phyloP scores from a whole-genome alignment of 2,888 invertebrate genomes.

The Euplexia lucipara region DNA sequence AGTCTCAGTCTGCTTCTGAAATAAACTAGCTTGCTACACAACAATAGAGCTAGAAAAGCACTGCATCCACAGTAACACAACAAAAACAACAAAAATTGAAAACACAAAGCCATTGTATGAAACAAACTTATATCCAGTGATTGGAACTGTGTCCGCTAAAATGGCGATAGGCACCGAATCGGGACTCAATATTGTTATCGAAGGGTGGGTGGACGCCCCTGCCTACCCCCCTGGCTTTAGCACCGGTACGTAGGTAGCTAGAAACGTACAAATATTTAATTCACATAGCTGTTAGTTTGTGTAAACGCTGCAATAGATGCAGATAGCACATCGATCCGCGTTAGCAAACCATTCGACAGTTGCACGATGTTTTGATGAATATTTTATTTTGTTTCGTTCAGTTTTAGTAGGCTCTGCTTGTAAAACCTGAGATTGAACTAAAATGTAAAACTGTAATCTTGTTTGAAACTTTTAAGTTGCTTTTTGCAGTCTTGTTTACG shows the following conservation, averaged over 20 bases:
- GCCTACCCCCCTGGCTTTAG: slow-evolving; percentile 14
- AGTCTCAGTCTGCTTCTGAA: not conserved
- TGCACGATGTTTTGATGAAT: slow-evolving; percentile 42
- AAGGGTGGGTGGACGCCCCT: slow-evolving; percentile 35
- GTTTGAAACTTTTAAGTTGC: no score
- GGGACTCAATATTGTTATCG: slow-evolving; percentile 50
- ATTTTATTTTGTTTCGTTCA: slow-evolving; percentile 39
- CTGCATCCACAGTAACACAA: slow-evolving; percentile 10
- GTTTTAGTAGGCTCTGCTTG: slow-evolving; percentile 9
- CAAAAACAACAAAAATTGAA: slow-evolving; percentile 12
- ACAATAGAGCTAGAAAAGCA: slow-evolving; percentile 1
- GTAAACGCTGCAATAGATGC: slow-evolving; percentile 39
- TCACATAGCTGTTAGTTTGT: slow-evolving; percentile 41
- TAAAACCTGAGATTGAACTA: not conserved
- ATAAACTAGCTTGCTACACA: not conserved
- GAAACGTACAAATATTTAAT: slow-evolving; percentile 55
- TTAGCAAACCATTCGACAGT: slow-evolving; percentile 26
- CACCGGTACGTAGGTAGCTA: slow-evolving; percentile 28
- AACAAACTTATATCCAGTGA: slow-evolving; percentile 47
- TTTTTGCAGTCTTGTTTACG: no score
- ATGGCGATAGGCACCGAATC: slow-evolving; percentile 36
- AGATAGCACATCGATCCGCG: slow-evolving; percentile 44
- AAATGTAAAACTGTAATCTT: no score
- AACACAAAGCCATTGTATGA: slow-evolving; percentile 47
- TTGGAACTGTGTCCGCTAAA: slow-evolving; percentile 54